Conservation (phyloP, 2,113 vertebrate genomes). For the Corapipo altera region DNA sequence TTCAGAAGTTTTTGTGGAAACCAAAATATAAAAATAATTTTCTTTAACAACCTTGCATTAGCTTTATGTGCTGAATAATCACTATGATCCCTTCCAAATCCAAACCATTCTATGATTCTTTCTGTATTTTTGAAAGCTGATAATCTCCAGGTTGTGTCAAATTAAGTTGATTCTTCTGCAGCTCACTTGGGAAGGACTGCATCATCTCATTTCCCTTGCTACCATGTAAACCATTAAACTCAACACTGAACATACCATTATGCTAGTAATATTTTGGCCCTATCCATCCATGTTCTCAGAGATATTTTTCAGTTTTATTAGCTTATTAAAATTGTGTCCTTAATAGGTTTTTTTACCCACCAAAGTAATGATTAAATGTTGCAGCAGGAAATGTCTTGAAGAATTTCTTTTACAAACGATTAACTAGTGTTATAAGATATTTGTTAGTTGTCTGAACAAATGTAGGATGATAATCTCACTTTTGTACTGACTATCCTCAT, state of each 20-base stretch:
- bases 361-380: not conserved
- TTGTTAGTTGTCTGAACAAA: not conserved
- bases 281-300: not conserved
- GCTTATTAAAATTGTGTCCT: not conserved
- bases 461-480: not conserved
- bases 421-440: not conserved
- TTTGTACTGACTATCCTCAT: not conserved
- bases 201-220: slow-evolving; percentile 9
- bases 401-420: not conserved
- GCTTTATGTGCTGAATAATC: not conserved
- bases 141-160: not conserved
- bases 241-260: not conserved
- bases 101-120: not conserved
- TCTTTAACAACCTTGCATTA: not conserved
- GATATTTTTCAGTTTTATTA: not conserved
- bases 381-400: not conserved
- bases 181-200: not conserved
- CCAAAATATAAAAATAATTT: not conserved
- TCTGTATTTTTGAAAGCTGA: not conserved
- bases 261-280: not conserved
- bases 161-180: not conserved
- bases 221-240: not conserved
- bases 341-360: not conserved
- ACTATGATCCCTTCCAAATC: not conserved
- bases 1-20: not conserved